phyloP scores from a whole-genome alignment of 2,797 vertebrate species.

The Typhlichthys eigenmanni region DNA sequence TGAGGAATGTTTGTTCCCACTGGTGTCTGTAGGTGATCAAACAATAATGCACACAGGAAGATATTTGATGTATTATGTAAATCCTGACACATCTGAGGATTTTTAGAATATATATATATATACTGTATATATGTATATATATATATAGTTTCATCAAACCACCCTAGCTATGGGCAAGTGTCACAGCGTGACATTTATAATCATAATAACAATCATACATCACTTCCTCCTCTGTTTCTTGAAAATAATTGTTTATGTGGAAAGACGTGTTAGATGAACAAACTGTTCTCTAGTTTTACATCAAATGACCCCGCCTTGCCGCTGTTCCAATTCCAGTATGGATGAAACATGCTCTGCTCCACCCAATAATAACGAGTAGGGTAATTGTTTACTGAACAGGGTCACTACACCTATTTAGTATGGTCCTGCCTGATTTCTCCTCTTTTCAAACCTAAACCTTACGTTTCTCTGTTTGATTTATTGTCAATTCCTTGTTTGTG shows the following conservation, averaged over 20 bases:
- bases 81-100: constrained; percentile 11
- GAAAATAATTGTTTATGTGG: constrained; percentile 56
- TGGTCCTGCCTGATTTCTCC: constrained; percentile 27
- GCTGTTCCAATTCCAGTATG: constrained; percentile 24
- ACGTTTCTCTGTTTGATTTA: constrained; percentile 21
- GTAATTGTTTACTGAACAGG: constrained; percentile 53
- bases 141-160: neutral
- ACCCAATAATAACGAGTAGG: constrained; percentile 52
- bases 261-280: constrained; percentile 51
- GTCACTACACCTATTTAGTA: constrained; percentile 38
- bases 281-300: constrained; percentile 35
- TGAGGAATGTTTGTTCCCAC: constrained; percentile 18
- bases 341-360: constrained; percentile 39
- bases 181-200: neutral
- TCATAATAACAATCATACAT: constrained; percentile 36
- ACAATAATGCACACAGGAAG: neutral
- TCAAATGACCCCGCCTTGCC: constrained; percentile 39
- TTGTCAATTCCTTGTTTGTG: constrained; percentile 14
- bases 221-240: constrained; percentile 39
- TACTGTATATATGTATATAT: too few relatives aligned
- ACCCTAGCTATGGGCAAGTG: constrained; percentile 9
- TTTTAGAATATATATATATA: constrained; percentile 11
- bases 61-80: constrained; percentile 3
- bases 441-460: constrained; percentile 36
- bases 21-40: neutral